phyloP scores from a whole-genome alignment of 2,797 vertebrate genomes.

The Xiphorhynchus erythropygius region DNA sequence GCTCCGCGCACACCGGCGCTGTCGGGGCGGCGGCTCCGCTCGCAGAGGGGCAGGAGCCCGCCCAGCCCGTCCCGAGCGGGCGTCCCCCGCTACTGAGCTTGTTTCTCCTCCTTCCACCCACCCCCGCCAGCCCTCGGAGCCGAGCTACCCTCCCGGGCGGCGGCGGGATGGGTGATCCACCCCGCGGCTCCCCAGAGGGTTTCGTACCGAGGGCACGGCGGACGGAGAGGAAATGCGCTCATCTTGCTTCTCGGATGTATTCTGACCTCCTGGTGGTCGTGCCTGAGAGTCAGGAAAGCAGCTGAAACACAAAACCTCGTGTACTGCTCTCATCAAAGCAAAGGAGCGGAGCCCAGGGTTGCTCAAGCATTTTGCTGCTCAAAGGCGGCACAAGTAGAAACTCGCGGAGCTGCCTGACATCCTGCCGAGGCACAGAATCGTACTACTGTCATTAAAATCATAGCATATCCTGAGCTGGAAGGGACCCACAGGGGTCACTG shows the following conservation, averaged over 20 bases:
- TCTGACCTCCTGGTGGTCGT: slow-evolving; percentile 48
- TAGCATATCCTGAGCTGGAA: background rate
- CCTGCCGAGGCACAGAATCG: background rate
- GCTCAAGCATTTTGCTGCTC: background rate
- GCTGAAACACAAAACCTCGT: background rate
- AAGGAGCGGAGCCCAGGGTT: background rate
- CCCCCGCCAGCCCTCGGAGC: background rate
- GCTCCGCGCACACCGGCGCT: background rate
- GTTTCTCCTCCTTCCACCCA: background rate
- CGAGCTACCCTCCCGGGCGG: background rate
- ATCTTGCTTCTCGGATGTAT: slow-evolving; percentile 9
- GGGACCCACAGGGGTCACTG: background rate
- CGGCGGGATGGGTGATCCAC: rapidly evolving
- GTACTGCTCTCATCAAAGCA: background rate
- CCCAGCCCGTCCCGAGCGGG: background rate
- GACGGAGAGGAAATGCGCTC: slow-evolving; percentile 22
- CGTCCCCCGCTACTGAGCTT: background rate
- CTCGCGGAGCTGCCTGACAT: background rate
- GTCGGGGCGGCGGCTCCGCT: background rate
- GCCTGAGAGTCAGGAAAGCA: background rate
- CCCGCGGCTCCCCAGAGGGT: background rate
- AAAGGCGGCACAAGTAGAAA: background rate
- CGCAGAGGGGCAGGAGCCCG: background rate
- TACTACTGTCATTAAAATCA: background rate
- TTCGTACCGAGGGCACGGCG: background rate